Percentiles rank a stretch among this genome's conserved stretches.
Evolutionary conservation across 2,113 vertebrate species (phyloP).

Genomic region (Hiodon tergisus): DNA sequence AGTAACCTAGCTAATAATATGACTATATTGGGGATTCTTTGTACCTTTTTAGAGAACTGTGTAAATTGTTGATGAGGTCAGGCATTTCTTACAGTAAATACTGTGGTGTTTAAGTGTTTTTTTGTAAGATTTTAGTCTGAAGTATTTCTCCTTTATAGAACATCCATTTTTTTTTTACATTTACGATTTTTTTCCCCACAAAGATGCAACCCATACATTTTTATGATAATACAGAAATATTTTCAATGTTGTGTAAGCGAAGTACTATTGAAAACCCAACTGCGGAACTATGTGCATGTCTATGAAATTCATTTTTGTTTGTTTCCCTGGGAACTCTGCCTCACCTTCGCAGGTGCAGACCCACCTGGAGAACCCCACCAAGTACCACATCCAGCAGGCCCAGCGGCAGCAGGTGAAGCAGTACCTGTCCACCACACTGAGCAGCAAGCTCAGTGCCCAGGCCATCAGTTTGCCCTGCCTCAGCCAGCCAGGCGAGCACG

Average conservation of each 20-base stretch:
- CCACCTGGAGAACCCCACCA: constrained; percentile 97
- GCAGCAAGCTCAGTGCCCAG: constrained; percentile 86
- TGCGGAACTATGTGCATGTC: too few species aligned
- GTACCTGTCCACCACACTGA: constrained; percentile 84
- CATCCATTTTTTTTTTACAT: too few species aligned
- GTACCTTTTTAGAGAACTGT: too few species aligned
- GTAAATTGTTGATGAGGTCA: too few species aligned
- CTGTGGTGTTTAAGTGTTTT: too few species aligned
- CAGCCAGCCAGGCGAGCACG: constrained; percentile 82
- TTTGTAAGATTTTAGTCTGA: too few species aligned
- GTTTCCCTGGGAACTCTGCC: not conserved
- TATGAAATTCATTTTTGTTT: not conserved
- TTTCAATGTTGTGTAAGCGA: too few species aligned
- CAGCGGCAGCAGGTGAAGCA: constrained; percentile 98
- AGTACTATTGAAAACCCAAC: too few species aligned
- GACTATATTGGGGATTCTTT: not conserved
- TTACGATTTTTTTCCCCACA: not conserved
- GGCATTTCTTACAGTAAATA: too few species aligned
- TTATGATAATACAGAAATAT: too few species aligned
- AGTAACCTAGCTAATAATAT: constrained; percentile 5
- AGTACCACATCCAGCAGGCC: constrained; percentile 96
- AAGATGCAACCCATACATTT: too few species aligned
- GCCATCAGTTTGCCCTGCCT: constrained; percentile 88
- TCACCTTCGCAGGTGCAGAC: constrained; percentile 80
- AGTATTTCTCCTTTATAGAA: too few species aligned